Evolutionary conservation across 2,888 invertebrate genomes (phyloP).

Genomic region (Pharmacophagus antenor): DNA sequence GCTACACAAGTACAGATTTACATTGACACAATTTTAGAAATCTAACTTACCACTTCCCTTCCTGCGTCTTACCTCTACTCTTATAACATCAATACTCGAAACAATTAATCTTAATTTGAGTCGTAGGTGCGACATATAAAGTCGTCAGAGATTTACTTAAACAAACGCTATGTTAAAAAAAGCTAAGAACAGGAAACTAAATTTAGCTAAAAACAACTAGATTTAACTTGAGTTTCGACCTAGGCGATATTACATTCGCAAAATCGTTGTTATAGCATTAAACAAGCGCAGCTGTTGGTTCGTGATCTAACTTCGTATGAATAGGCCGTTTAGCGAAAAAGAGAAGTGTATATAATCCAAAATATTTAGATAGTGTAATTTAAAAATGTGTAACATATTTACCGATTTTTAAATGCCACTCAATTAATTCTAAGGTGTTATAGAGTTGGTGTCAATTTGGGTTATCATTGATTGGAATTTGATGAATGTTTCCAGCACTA

Average conservation of each 20-base stretch:
- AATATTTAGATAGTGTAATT: no score
- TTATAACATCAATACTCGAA: slow-evolving; percentile 6
- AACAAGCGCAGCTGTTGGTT: neutral
- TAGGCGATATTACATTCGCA: neutral
- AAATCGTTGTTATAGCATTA: neutral
- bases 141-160: no score
- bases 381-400: no score
- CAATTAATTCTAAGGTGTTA: no score
- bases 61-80: slow-evolving; percentile 15
- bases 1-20: slow-evolving; percentile 5
- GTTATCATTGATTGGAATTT: no score
- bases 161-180: no score
- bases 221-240: neutral
- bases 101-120: slow-evolving; percentile 2
- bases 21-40: slow-evolving; percentile 5
- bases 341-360: no score
- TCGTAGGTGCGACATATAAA: slow-evolving; percentile 1
- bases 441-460: neutral
- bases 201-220: no score
- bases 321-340: neutral
- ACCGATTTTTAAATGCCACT: no score
- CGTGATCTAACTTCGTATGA: neutral
- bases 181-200: neutral
- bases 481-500: neutral
- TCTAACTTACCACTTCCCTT: neutral